Evolutionary conservation across 2,888 invertebrate species (phyloP).

Genomic region (Synanthedon formicaeformis): DNA sequence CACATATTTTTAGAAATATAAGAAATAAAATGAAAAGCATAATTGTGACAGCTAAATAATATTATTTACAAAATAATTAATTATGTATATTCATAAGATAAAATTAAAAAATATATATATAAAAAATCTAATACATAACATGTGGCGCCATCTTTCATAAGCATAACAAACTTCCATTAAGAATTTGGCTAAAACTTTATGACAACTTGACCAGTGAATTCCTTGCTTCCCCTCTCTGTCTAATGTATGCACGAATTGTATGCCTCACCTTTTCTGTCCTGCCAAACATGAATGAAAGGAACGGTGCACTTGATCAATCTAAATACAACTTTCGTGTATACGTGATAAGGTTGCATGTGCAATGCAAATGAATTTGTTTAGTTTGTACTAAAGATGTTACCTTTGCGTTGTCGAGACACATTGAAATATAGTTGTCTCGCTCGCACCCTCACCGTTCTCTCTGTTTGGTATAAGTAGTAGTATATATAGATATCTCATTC

Average conservation of each 20-base stretch:
- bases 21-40: no score
- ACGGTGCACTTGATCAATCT: slow-evolving; percentile 27
- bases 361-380: slow-evolving; percentile 38
- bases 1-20: no score
- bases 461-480: slow-evolving; percentile 51
- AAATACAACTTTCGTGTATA: slow-evolving; percentile 42
- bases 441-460: slow-evolving; percentile 47
- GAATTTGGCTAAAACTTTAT: slow-evolving; percentile 38
- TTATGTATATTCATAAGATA: not conserved
- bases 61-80: no score
- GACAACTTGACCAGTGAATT: slow-evolving; percentile 44
- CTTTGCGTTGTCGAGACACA: slow-evolving; percentile 41
- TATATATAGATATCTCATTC: slow-evolving; percentile 67
- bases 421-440: slow-evolving; percentile 52
- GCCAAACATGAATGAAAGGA: slow-evolving; percentile 27
- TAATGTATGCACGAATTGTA: slow-evolving; percentile 20
- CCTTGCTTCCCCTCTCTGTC: slow-evolving; percentile 34
- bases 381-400: slow-evolving; percentile 40
- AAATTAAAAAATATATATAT: not conserved
- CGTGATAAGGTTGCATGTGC: slow-evolving; percentile 59
- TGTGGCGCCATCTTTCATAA: slow-evolving; percentile 56
- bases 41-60: no score
- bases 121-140: slow-evolving; percentile 10
- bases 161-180: slow-evolving; percentile 33
- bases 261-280: slow-evolving; percentile 33